These are phyloP conservation scores for Diphyllodes magnificus DNA, from an alignment of 2,113 vertebrate genomes.

Conservation along the genomic window DNA sequence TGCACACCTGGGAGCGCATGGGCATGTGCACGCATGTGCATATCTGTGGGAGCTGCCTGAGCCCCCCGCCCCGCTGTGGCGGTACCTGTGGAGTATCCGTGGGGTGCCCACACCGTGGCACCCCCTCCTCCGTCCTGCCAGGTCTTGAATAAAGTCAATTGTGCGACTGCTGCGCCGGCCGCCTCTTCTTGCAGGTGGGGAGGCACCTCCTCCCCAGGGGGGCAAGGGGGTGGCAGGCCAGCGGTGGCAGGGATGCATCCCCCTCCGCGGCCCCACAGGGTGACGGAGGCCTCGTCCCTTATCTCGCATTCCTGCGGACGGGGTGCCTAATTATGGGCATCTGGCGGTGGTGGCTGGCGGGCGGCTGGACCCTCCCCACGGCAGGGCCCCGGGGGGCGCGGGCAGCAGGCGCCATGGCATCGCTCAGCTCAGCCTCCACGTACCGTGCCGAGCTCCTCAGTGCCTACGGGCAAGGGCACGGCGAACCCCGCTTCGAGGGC, in stretches of 20 bases:
- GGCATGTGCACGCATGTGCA: neutral
- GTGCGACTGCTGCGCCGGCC: neutral
- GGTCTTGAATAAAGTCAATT: slow-evolving; percentile 44
- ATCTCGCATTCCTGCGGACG: slow-evolving; percentile 51
- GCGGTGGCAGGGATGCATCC: neutral
- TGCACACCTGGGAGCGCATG: neutral
- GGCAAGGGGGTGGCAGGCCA: neutral
- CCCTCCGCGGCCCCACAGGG: neutral
- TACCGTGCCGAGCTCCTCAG: slow-evolving; percentile 67
- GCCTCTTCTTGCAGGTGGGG: neutral
- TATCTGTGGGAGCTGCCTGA: neutral
- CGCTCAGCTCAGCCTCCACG: slow-evolving; percentile 48
- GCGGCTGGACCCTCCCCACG: neutral
- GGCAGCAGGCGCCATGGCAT: slow-evolving; percentile 60
- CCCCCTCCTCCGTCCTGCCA: neutral
- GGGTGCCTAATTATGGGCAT: slow-evolving; percentile 65
- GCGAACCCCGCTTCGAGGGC: slow-evolving; percentile 48
- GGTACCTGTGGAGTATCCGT: neutral
- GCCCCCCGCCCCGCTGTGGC: neutral
- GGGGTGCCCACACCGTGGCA: neutral
- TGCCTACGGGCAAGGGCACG: slow-evolving; percentile 37
- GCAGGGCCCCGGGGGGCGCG: neutral
- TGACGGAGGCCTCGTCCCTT: neutral
- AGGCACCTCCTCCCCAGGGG: neutral
- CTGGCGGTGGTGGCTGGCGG: neutral